Evolutionary conservation across 92 coral and sea anemone species (phyloP).

Genomic region (Epizoanthus scotinus): DNA sequence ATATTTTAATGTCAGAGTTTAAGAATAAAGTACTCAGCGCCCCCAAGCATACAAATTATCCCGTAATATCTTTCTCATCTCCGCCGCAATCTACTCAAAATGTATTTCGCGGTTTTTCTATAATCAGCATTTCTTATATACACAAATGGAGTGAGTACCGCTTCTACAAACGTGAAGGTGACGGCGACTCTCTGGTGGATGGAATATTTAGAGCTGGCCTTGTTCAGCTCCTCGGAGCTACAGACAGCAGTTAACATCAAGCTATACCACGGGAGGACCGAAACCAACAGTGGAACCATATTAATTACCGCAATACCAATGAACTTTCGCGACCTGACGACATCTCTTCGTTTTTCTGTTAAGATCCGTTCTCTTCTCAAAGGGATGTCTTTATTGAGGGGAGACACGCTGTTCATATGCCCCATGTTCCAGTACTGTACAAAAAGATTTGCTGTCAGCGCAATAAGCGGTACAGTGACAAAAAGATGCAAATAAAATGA

Average conservation of each 20-base stretch:
- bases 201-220: not conserved
- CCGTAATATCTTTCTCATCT: not conserved
- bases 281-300: not conserved
- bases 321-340: slow-evolving; percentile 24
- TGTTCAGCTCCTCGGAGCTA: not conserved
- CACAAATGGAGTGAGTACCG: slow-evolving; percentile 18
- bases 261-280: slow-evolving; percentile 28
- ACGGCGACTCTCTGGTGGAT: slow-evolving; percentile 21
- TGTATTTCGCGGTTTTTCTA: not conserved
- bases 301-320: slow-evolving; percentile 8
- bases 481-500: slow-evolving; percentile 19
- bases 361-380: slow-evolving; percentile 21
- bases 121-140: slow-evolving; percentile 31
- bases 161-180: slow-evolving; percentile 23
- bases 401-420: slow-evolving; percentile 13
- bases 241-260: not conserved
- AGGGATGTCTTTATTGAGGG: slow-evolving; percentile 11
- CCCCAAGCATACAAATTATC: too few relatives aligned
- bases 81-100: slow-evolving; percentile 20
- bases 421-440: slow-evolving; percentile 30
- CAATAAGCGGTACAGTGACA: not conserved
- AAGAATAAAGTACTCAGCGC: too few relatives aligned
- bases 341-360: slow-evolving; percentile 1
- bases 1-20: too few relatives aligned
- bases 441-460: not conserved